Percentiles rank a stretch among this genome's conserved stretches.
Conservation (phyloP, 92 coral and sea anemone genomes). For the Virgularia gustaviana region DNA sequence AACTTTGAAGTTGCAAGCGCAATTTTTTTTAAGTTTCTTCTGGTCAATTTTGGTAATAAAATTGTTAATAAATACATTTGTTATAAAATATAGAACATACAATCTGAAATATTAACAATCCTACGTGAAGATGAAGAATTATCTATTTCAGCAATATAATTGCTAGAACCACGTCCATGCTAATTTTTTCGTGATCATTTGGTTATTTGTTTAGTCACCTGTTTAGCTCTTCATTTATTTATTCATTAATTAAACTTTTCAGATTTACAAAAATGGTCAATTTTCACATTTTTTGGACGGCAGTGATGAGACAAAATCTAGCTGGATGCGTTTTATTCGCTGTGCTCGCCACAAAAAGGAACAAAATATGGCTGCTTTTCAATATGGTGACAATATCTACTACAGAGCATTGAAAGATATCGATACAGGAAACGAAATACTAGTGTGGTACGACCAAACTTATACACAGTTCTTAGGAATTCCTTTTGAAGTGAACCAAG, state of each 20-base stretch:
- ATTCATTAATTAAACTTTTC: too few relatives aligned
- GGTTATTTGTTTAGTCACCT: not conserved
- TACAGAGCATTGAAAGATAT: constrained; percentile 86
- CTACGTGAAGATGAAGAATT: too few relatives aligned
- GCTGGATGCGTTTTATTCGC: constrained; percentile 98
- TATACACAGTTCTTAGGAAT: constrained; percentile 82
- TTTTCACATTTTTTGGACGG: constrained; percentile 72
- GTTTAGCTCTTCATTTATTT: not conserved
- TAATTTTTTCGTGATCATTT: too few relatives aligned
- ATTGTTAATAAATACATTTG: too few relatives aligned
- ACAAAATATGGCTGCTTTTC: constrained; percentile 80
- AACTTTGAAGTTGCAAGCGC: too few relatives aligned
- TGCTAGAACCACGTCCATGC: too few relatives aligned
- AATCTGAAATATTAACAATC: too few relatives aligned
- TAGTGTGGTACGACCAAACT: constrained; percentile 88
- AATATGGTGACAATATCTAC: constrained; percentile 68
- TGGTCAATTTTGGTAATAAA: too few relatives aligned
- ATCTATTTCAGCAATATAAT: too few relatives aligned
- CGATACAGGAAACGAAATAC: constrained; percentile 64
- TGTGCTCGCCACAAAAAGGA: constrained; percentile 85
- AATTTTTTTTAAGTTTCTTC: too few relatives aligned
- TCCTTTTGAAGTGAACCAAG: constrained; percentile 53
- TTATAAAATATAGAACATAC: too few relatives aligned
- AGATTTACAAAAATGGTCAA: constrained; percentile 73
- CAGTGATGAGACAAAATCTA: constrained; percentile 72